Conservation (phyloP, 2,888 invertebrate species). For the Platerodrilus igneus region DNA sequence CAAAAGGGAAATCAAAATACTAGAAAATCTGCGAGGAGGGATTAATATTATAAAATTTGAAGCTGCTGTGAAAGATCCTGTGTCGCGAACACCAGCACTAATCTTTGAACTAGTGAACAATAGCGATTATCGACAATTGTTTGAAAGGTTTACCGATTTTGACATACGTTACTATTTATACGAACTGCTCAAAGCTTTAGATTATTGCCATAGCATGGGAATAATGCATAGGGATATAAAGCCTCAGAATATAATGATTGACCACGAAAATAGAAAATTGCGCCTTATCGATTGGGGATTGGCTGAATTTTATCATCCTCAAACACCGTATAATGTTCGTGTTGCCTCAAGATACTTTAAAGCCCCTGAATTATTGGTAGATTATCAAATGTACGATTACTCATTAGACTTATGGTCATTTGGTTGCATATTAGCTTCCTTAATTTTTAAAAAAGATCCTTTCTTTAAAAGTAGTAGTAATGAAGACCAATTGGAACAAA, state of each 20-base stretch:
- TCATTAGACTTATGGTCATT: conserved; percentile 99
- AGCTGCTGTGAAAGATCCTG: conserved; percentile 98
- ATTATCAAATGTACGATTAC: conserved; percentile 99
- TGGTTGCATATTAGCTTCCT: conserved; percentile 99
- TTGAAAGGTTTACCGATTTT: conserved; percentile 98
- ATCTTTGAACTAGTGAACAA: conserved; percentile 99
- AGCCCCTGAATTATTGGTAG: conserved; percentile 97
- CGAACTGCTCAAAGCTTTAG: conserved; percentile 96
- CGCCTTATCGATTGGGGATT: conserved; percentile 99
- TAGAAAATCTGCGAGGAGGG: conserved; percentile 98
- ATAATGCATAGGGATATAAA: conserved; percentile 99
- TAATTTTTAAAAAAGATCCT: conserved; percentile 99
- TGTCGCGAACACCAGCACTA: conserved; percentile 95
- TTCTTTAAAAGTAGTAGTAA: conserved; percentile 99
- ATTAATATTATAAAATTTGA: conserved; percentile 98
- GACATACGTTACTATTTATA: conserved; percentile 99
- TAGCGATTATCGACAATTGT: conserved; percentile 99
- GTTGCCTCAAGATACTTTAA: conserved; percentile 99
- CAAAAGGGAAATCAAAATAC: conserved; percentile 99
- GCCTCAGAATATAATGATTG: conserved; percentile 99
- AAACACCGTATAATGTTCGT: conserved; percentile 99
- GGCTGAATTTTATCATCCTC: conserved; percentile 99
- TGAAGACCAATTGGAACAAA: conserved; percentile 98
- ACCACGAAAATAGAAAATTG: conserved; percentile 97
- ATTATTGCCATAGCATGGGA: conserved; percentile 99